These are phyloP conservation scores for Ryuthela nishihirai DNA, from an alignment of 2,888 invertebrate species.

Conservation along the genomic window DNA sequence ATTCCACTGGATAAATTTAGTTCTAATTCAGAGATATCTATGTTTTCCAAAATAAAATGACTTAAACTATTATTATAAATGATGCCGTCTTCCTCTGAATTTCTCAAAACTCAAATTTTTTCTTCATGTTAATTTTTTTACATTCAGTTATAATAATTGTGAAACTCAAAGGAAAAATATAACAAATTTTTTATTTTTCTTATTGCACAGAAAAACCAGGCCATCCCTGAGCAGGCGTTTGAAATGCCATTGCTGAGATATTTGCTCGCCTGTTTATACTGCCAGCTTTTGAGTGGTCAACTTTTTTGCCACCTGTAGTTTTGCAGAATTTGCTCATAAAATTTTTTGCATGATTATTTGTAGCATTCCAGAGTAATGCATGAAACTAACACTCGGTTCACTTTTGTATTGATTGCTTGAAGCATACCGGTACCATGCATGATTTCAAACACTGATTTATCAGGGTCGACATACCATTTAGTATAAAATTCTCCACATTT, in stretches of 20 bases:
- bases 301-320: constrained; percentile 2
- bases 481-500: background rate
- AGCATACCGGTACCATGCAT: background rate
- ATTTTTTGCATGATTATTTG: constrained; percentile 3
- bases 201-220: too few species aligned
- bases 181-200: too few species aligned
- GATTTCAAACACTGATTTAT: background rate
- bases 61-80: too few species aligned
- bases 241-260: constrained; percentile 2
- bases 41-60: too few species aligned
- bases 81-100: too few species aligned
- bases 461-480: background rate
- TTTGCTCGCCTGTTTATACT: constrained; percentile 6
- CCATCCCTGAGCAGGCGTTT: constrained; percentile 6
- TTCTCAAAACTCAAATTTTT: too few species aligned
- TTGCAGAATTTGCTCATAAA: constrained; percentile 13
- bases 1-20: too few species aligned
- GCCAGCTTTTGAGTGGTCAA: too few species aligned
- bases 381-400: background rate
- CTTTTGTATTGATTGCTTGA: background rate
- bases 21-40: too few species aligned
- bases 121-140: too few species aligned
- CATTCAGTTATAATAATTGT: too few species aligned
- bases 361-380: constrained; percentile 3
- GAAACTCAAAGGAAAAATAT: too few species aligned